A percentile compares a stretch with the other conserved stretches of the same genome.
phyloP scores from a whole-genome alignment of 2,888 invertebrate genomes.

The Disparrhopalites patrizii region DNA sequence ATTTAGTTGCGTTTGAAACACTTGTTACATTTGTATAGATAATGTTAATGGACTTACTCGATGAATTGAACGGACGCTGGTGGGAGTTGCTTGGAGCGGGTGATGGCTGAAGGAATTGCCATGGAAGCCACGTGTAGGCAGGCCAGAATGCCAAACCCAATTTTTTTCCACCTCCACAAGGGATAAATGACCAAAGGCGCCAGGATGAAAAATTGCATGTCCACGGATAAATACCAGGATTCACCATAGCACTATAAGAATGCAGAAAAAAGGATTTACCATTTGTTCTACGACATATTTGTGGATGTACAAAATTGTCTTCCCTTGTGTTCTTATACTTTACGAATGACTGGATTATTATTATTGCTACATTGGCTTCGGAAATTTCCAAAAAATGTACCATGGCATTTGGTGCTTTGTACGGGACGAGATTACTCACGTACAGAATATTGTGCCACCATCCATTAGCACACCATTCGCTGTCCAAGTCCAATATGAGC shows the following conservation, averaged over 20 bases:
- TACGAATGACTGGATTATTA: no score
- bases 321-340: no score
- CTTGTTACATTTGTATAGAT: no score
- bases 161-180: slow-evolving; percentile 51
- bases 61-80: slow-evolving; percentile 31
- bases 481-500: slow-evolving; percentile 27
- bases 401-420: no score
- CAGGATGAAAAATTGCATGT: slow-evolving; percentile 45
- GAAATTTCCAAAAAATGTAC: no score
- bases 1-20: no score
- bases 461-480: slow-evolving; percentile 33
- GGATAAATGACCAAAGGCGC: slow-evolving; percentile 38
- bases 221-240: slow-evolving; percentile 45
- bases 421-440: slow-evolving; percentile 37
- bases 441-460: slow-evolving; percentile 48
- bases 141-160: slow-evolving; percentile 59
- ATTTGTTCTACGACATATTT: no score
- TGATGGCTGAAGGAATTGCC: slow-evolving; percentile 24
- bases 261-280: no score
- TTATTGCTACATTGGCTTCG: no score
- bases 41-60: slow-evolving; percentile 35
- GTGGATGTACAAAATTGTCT: no score
- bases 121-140: slow-evolving; percentile 41
- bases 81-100: slow-evolving; percentile 19
- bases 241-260: slow-evolving; percentile 42